Conservation (phyloP, 1,140 invertebrate species). For the Teleogryllus occipitalis region DNA sequence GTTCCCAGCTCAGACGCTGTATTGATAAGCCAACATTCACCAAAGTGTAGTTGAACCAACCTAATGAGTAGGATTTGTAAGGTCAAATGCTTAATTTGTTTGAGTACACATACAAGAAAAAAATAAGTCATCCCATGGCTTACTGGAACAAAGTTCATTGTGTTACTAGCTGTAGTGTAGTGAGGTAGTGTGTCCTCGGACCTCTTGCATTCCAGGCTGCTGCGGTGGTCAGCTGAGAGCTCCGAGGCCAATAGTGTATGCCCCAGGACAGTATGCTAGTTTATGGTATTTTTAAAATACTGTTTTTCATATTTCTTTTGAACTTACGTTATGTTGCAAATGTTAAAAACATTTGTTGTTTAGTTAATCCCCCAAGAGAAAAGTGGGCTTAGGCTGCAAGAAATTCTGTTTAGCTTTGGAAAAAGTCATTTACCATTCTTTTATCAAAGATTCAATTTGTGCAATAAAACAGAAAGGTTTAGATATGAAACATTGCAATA, state of each 20-base stretch:
- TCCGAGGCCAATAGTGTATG: background rate
- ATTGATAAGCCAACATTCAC: background rate
- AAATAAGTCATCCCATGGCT: background rate
- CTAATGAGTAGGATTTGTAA: background rate
- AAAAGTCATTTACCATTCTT: background rate
- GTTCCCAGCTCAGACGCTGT: background rate
- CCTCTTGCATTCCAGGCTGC: background rate
- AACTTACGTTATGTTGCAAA: background rate
- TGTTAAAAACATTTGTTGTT: background rate
- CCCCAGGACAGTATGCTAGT: background rate
- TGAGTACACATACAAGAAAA: background rate
- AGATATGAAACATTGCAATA: too few species aligned
- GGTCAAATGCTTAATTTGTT: background rate
- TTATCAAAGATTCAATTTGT: too few species aligned
- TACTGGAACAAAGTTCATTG: constrained; percentile 4
- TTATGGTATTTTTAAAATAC: constrained; percentile 6
- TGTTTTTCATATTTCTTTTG: background rate
- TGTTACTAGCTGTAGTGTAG: background rate
- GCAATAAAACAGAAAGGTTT: too few species aligned
- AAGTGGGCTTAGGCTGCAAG: background rate
- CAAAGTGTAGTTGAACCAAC: constrained; percentile 4
- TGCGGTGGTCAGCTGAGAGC: background rate
- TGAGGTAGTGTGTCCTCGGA: background rate
- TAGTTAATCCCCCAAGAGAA: background rate
- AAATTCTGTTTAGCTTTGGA: background rate